These are phyloP conservation scores for Psittacula echo DNA, from an alignment of 2,797 vertebrate species.

Conservation along the genomic window DNA sequence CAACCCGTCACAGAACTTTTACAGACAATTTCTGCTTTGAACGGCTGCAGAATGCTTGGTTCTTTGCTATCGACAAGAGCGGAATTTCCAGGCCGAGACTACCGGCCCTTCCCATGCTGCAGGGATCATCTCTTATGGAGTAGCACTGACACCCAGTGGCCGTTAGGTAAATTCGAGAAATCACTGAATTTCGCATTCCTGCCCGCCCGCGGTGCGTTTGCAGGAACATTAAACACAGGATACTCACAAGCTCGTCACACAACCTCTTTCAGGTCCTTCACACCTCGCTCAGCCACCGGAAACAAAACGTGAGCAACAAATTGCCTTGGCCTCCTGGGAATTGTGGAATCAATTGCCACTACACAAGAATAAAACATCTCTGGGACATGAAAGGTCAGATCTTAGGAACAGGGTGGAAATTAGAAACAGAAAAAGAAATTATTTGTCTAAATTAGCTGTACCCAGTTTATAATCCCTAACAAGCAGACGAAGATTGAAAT, in stretches of 20 bases:
- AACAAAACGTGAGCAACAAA: neutral
- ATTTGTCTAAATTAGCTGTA: neutral
- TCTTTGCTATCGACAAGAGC: rapidly evolving
- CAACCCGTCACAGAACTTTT: neutral
- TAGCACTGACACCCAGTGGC: conserved; percentile 37
- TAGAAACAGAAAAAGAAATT: neutral
- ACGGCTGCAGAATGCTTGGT: neutral
- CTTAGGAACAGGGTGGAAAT: neutral
- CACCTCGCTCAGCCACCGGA: neutral
- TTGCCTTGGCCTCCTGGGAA: neutral
- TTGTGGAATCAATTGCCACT: neutral
- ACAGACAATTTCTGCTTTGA: neutral
- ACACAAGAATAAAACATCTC: neutral
- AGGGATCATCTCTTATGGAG: neutral
- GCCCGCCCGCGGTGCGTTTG: rapidly evolving
- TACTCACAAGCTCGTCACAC: rapidly evolving
- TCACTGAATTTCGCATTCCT: neutral
- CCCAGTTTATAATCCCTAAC: neutral
- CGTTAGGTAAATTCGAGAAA: neutral
- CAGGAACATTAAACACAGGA: neutral
- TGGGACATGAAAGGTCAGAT: neutral
- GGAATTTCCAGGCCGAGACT: neutral
- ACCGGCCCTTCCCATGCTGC: rapidly evolving
- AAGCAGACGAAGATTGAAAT: neutral
- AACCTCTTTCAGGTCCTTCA: neutral